Base-by-base conservation (phyloP, 1,140 invertebrate genomes). In the Matsumurasca onukii region DNA sequence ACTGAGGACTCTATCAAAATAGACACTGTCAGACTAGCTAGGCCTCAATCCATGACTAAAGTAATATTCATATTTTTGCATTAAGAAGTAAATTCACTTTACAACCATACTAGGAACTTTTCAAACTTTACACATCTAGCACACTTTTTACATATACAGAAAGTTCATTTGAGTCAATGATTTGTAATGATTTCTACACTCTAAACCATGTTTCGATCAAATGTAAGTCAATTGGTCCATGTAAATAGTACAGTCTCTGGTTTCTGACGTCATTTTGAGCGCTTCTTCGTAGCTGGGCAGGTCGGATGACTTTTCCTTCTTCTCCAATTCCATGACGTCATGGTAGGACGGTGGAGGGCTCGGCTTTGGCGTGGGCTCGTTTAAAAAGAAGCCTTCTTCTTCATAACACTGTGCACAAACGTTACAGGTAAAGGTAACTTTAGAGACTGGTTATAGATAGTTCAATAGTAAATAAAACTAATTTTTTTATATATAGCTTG, bases 271-370 rank as follows among this genome's bases (percentile, higher is more conserved):
- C 5, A 12, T 22, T 27, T 25, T 29, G 34, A 48, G 22, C 1
- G 62, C 62, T 45, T 31, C 31, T 22, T 65, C 62, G 27, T 65
- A 65, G 39, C 27, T 65, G 3, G 62, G 62, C 24, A 65, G 39
- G 5, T 48, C 62, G 12, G 62, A 25, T 5, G 45, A 31, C 27
- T 17, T 48, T 5, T 45, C 31, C n/a, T 63, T 17, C n/a, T 30
- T 34, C 25, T 34, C 61, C 17, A 31, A 25, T 1, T 17, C 27
- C 62, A 65, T 65, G 27, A 65, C 62, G 22, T 17, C 24, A 5
- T 20, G 27, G 39, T 65, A 65, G 1, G 62, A 65, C 9, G 62
- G 62, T 25, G 62, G 62, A 22, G 62, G 62, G n/a, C 27, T 31
- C 1, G 62, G 62, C 24, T 39, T 31, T 1, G 22, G 34, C 5